Evolutionary conservation across 2,113 vertebrate genomes (phyloP).

Genomic region (Campylomormyrus tamandua): DNA sequence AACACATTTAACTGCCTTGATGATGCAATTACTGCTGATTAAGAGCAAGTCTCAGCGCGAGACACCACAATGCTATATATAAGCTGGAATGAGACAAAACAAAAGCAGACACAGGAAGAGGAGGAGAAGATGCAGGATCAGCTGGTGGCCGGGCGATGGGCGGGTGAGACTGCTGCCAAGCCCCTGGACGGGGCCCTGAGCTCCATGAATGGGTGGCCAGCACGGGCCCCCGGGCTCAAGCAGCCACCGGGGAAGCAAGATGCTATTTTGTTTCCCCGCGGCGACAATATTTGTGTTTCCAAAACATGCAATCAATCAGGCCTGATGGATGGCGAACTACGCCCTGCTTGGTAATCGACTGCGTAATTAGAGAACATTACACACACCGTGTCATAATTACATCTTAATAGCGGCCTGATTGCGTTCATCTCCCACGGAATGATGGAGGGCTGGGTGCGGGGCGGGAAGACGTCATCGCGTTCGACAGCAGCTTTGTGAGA

Average conservation of each 20-base stretch:
- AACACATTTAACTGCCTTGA: constrained; percentile 3
- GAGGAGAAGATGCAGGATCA: not conserved
- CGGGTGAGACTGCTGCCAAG: not conserved
- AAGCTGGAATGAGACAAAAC: not conserved
- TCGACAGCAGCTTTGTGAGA: not conserved
- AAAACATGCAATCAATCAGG: constrained; percentile 43
- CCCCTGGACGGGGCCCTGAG: not conserved
- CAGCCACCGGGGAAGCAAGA: not conserved
- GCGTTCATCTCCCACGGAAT: constrained; percentile 15
- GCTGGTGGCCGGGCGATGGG: not conserved
- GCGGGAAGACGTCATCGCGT: not conserved
- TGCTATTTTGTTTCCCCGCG: constrained; percentile 16
- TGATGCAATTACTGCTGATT: constrained; percentile 18
- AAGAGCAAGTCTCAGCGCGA: not conserved
- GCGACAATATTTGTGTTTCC: constrained; percentile 36
- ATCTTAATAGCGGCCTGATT: constrained; percentile 37
- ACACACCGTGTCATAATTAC: constrained; percentile 43
- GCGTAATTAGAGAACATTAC: constrained; percentile 46
- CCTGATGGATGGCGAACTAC: constrained; percentile 37
- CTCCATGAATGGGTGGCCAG: not conserved
- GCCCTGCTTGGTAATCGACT: constrained; percentile 41
- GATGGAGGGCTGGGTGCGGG: constrained; percentile 4
- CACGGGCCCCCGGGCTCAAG: not conserved
- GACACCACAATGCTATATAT: not conserved
- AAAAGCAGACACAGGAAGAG: not conserved